These are phyloP conservation scores for Drosophila nigricruria DNA, from an alignment of 2,888 invertebrate genomes.

Conservation along the genomic window DNA sequence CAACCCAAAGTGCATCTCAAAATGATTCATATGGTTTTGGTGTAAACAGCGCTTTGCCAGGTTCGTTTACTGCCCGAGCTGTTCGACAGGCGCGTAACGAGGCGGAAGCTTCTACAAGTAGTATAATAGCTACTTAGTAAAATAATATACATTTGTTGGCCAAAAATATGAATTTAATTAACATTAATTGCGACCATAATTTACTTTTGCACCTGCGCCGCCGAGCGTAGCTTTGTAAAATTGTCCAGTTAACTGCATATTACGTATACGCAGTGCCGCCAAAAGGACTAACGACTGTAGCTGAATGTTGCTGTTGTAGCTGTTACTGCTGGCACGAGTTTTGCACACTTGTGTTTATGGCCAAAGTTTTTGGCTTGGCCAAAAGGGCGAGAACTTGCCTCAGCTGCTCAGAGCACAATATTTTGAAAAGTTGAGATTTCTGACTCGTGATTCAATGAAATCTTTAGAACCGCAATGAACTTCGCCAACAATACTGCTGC, in stretches of 20 bases:
- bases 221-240: conserved; percentile 45
- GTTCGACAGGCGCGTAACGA: not conserved
- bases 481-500: conserved; percentile 44
- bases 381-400: conserved; percentile 32
- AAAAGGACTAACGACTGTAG: conserved; percentile 30
- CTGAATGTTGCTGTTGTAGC: conserved; percentile 26
- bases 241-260: conserved; percentile 77
- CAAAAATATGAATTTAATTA: conserved; percentile 82
- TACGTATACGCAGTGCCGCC: conserved; percentile 65
- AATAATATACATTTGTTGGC: conserved; percentile 22
- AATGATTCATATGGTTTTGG: conserved; percentile 37
- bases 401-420: conserved; percentile 20
- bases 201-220: conserved; percentile 70
- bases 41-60: conserved; percentile 15
- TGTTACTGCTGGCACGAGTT: conserved; percentile 48
- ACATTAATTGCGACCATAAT: conserved; percentile 76
- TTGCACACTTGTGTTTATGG: conserved; percentile 65
- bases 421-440: conserved; percentile 60
- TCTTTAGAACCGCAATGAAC: conserved; percentile 52
- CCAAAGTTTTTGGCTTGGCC: conserved; percentile 59
- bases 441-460: conserved; percentile 55
- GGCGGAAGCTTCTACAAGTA: not conserved
- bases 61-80: conserved; percentile 1
- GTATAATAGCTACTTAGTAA: not conserved
- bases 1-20: conserved; percentile 29